Base-by-base conservation (phyloP, 2,113 vertebrate species). In the Halcyon malimbica region DNA sequence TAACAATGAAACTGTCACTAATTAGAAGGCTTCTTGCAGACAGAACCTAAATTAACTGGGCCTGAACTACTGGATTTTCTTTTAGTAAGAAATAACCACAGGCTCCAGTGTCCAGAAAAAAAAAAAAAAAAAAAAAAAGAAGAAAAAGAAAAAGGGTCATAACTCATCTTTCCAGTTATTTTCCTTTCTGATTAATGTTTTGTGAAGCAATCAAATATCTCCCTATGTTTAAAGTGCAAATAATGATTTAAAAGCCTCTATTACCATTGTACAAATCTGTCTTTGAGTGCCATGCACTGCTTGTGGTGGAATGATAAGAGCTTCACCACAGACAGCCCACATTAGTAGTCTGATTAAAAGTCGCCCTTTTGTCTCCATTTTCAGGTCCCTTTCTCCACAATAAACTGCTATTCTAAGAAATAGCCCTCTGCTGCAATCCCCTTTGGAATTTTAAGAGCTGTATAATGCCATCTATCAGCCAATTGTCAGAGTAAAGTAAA, bases 301-400 rank as follows among this genome's bases (percentile, higher is more conserved):
- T 96, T 93, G 90, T 1, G 42, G 60, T 74, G 19, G 29, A 93
- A 81, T 4, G 75, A 92, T 92, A 95, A 96, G 71, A 84, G 69
- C 71, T 88, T 93, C 90, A 88, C 90, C 85, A 70, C 50, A 92
- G 79, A 88, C 67, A 93, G 26, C 25, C 33, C 60, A 88, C 60
- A 80, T 92, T 88, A 91, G 24, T 28, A 8, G 33, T 83, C 71
- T 94, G 90, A 95, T 94, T 97, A 92, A 95, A 96, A 96, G 71
- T 56, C 59, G 83, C 64, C 15, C 53, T 91, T 95, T 93, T 89
- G 83, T 92, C 80, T 90, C 68, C 71, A 81, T 92, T 96, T 93
- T 81, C 79, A 93, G 46, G 73, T 83, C 33, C 50, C 83, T 90
- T 95, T 78, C 71, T 80, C 50, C 59, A 83, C 82, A 86, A 68